Evolutionary conservation across 2,113 vertebrate species (phyloP), one percentile per base, ranked within the genome.

Genomic region (Crocuta crocuta): DNA sequence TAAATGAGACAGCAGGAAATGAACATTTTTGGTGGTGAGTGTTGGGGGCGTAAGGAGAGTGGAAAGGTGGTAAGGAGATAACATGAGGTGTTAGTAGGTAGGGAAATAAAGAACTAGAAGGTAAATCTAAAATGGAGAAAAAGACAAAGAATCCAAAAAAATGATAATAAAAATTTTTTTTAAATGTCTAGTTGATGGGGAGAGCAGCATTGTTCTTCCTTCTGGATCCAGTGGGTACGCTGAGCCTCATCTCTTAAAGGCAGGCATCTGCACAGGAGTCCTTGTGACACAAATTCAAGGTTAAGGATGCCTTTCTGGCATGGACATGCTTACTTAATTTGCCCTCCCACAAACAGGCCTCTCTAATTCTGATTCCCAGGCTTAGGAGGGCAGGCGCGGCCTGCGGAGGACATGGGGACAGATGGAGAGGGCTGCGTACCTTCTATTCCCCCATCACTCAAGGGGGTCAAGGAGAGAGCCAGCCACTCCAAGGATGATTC

Each of bases 1-100:
- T 82, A 90, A 94, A 90, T 6, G 45, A 95, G 50, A 5, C 91
- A 92, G 53, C 15, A 84, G 48, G 68, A 94, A 95, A 65, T 61
- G n/a, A 84, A 92, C 65, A 33, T 63, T 81, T 71, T 84, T 48
- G 63, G 81, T 39, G 13, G 13, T 78, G 26, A 73, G n/a, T 45
- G 5, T 17, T 61, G 10, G 16, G 58, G 39, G 17, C 39, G 19
- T 19, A 53, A 91, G 80, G n/a, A 74, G 58, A 70, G 10, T 26
- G 7, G 66, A 55, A 76, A 83, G 7, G 19, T 26, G 63, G 33
- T 53, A 9, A 94, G 43, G 43, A 82, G 16, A 48, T 26, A 70
- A 76, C 31, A 24, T 2, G 33, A 48, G 53, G 28, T 63, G 16
- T 63, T 81, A 86, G 50, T 16, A 66, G n/a, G 28, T 19, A 82